Percentiles rank a stretch among this genome's conserved stretches.
Conservation (phyloP, 2,113 vertebrate species). For the Tragelaphus imberbis region DNA sequence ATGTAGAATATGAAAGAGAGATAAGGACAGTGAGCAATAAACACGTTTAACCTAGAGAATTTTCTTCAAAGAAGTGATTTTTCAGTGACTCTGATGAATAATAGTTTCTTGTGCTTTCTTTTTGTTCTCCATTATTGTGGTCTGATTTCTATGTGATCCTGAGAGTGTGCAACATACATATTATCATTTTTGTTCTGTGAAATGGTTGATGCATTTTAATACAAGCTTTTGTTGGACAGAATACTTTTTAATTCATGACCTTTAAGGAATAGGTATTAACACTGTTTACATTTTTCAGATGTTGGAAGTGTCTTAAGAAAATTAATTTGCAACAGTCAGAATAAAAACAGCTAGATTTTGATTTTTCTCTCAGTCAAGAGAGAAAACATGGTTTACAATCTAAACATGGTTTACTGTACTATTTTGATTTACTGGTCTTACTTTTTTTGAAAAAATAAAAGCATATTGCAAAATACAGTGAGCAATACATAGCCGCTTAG, state of each 20-base stretch:
- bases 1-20: background rate
- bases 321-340: background rate
- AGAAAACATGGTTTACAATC: background rate
- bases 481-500: background rate
- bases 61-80: background rate
- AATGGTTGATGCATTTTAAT: background rate
- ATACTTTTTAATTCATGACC: background rate
- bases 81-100: background rate
- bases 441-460: background rate
- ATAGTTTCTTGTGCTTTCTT: background rate
- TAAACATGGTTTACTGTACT: background rate
- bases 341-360: background rate
- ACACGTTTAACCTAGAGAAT: background rate
- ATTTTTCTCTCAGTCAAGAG: background rate
- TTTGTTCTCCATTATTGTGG: background rate
- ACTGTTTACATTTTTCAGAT: constrained; percentile 30
- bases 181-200: background rate
- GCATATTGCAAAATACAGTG: background rate
- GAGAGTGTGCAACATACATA: background rate
- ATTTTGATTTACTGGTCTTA: constrained; percentile 3
- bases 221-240: background rate
- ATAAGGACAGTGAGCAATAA: background rate
- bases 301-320: background rate
- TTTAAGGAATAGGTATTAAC: background rate
- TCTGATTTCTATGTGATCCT: background rate